A percentile compares a stretch with the other conserved stretches of the same genome.
These are phyloP conservation scores for Nannospalax galili DNA, from an alignment of 2,113 vertebrate genomes.

Conservation along the genomic window DNA sequence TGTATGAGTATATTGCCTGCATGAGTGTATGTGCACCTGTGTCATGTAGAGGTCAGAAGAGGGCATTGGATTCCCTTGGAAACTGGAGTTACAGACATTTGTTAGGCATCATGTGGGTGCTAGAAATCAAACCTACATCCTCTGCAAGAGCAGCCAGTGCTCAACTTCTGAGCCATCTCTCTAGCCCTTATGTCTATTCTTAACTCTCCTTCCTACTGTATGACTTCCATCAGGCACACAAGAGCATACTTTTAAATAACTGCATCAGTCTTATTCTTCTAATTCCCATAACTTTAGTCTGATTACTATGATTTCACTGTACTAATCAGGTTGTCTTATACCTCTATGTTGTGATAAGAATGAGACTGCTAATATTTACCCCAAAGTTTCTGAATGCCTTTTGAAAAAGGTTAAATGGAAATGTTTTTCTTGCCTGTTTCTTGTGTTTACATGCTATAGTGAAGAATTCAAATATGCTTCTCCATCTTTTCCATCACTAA, in stretches of 20 bases:
- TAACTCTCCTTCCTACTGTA: not conserved
- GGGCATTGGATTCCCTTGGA: too few species aligned
- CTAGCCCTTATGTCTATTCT: not conserved
- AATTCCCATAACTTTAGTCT: not conserved
- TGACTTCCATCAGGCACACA: not conserved
- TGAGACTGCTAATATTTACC: not conserved
- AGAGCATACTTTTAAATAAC: not conserved
- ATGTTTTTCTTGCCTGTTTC: not conserved
- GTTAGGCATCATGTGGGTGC: too few species aligned
- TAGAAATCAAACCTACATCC: too few species aligned
- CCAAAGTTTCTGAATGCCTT: not conserved
- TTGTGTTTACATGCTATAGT: too few species aligned
- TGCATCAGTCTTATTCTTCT: not conserved
- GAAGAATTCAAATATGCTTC: not conserved
- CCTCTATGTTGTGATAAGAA: not conserved
- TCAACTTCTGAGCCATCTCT: too few species aligned
- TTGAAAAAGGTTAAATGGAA: not conserved
- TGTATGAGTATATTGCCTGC: too few species aligned
- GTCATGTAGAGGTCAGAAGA: too few species aligned
- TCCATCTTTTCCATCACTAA: not conserved
- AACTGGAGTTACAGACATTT: too few species aligned
- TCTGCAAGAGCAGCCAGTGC: too few species aligned
- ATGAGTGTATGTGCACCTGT: too few species aligned
- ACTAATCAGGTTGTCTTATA: not conserved
- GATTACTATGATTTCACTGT: not conserved